A percentile compares a stretch with the other conserved stretches of the same genome.
Conservation (phyloP, 2,888 invertebrate genomes). For the Spodoptera littoralis region DNA sequence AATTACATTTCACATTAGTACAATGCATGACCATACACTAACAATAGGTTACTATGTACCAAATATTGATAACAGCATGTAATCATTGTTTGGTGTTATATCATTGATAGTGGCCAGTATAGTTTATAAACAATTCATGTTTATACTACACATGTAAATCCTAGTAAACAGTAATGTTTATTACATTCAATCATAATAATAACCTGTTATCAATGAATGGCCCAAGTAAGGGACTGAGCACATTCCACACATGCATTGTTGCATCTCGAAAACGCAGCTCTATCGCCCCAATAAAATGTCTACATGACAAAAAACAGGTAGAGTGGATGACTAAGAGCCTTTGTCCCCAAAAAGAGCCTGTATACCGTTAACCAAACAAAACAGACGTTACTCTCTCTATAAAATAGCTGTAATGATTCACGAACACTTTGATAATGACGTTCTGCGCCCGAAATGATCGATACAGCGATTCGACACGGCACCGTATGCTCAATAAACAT, state of each 20-base stretch:
- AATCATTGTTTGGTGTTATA: conserved; percentile 43
- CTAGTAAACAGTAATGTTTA: conserved; percentile 51
- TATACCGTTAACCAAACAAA: conserved; percentile 85
- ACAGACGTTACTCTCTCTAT: conserved; percentile 76
- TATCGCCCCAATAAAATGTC: conserved; percentile 64
- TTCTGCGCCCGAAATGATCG: conserved; percentile 77
- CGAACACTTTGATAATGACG: conserved; percentile 64
- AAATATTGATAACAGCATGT: conserved; percentile 37
- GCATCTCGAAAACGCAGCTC: conserved; percentile 56
- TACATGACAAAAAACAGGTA: conserved; percentile 80
- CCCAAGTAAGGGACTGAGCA: conserved; percentile 27
- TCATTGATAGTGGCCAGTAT: conserved; percentile 21
- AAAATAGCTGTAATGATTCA: conserved; percentile 77
- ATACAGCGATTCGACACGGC: conserved; percentile 75
- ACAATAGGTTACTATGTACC: conserved; percentile 29
- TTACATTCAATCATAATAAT: conserved; percentile 33
- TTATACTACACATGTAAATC: conserved; percentile 38
- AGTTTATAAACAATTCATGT: conserved; percentile 55
- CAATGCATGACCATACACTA: conserved; percentile 23
- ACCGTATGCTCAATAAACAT: conserved; percentile 70
- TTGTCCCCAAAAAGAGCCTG: conserved; percentile 84
- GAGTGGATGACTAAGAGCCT: conserved; percentile 80
- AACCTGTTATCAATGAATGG: conserved; percentile 50
- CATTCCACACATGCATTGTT: conserved; percentile 44
- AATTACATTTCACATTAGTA: conserved; percentile 3